phyloP scores from a whole-genome alignment of 2,113 vertebrate species.

The Heptranchias perlo region DNA sequence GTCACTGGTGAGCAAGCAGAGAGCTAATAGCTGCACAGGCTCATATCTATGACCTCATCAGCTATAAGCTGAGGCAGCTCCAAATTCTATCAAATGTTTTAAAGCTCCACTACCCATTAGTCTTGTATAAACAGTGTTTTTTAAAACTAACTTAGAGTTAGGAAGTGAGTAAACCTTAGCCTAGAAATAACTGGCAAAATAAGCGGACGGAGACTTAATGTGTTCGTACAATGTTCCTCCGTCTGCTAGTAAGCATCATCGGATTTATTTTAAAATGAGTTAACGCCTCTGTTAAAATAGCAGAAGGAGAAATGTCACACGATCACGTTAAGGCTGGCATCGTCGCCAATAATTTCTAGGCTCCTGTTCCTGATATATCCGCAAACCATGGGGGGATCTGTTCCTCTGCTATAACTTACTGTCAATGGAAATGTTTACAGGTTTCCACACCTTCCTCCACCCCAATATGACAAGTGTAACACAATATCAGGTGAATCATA shows the following conservation, averaged over 20 bases:
- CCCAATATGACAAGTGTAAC: background rate
- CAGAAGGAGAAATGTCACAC: background rate
- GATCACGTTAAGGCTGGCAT: background rate
- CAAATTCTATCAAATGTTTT: background rate
- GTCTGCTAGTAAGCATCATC: background rate
- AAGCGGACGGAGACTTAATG: background rate
- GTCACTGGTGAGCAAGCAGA: background rate
- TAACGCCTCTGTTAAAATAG: background rate
- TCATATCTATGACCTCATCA: constrained; percentile 1
- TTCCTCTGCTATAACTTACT: background rate
- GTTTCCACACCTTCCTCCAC: background rate
- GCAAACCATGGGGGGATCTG: background rate
- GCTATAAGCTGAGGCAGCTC: background rate
- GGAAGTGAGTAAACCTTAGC: background rate
- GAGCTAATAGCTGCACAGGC: background rate
- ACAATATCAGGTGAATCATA: background rate
- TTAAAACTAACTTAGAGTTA: background rate
- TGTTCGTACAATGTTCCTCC: background rate
- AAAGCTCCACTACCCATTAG: background rate
- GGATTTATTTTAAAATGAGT: background rate
- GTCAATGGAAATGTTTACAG: background rate
- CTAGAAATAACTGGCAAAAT: background rate
- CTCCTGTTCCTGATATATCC: background rate
- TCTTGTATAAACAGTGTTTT: background rate
- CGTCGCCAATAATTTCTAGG: background rate